Evolutionary conservation across 2,797 vertebrate species (phyloP).

Genomic region (Fistularia commersonii): DNA sequence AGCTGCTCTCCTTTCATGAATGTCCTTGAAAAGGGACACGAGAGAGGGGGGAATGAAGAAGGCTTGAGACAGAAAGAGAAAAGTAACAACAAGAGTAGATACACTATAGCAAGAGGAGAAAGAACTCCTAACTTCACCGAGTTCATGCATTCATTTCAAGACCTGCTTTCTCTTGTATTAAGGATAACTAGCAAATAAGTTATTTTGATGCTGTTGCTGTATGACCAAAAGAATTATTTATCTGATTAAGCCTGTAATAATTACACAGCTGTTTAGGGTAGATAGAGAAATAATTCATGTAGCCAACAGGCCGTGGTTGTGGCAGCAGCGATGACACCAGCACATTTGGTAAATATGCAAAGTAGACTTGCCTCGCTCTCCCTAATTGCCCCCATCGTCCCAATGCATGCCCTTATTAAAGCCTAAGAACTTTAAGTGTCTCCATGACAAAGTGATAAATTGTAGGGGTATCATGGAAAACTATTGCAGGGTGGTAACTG

Average conservation of each 20-base stretch:
- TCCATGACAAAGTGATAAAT: constrained; percentile 99
- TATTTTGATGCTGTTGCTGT: constrained; percentile 78
- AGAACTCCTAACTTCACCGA: not conserved
- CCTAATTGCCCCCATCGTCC: constrained; percentile 94
- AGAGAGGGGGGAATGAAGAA: constrained; percentile 80
- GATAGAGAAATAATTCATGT: constrained; percentile 99
- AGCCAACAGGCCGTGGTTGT: constrained; percentile 96
- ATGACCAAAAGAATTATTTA: constrained; percentile 89
- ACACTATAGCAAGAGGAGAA: constrained; percentile 25
- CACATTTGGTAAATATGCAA: constrained; percentile 99
- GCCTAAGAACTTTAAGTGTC: constrained; percentile 95
- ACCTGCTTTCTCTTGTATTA: constrained; percentile 52
- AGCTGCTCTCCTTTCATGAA: constrained; percentile 70
- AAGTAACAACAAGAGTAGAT: constrained; percentile 71
- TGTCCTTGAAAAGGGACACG: constrained; percentile 91
- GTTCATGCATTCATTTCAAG: not conserved
- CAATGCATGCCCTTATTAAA: constrained; percentile 97
- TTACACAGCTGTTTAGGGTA: constrained; percentile 98
- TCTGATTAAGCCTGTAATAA: constrained; percentile 98
- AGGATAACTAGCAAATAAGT: constrained; percentile 69
- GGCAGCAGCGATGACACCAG: constrained; percentile 82
- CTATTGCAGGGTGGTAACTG: constrained; percentile 82
- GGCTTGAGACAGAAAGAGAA: constrained; percentile 70
- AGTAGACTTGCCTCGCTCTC: constrained; percentile 80
- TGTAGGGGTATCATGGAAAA: constrained; percentile 91